These are phyloP conservation scores for Drosophila sucinea DNA, from an alignment of 1,140 invertebrate species.

Conservation along the genomic window DNA sequence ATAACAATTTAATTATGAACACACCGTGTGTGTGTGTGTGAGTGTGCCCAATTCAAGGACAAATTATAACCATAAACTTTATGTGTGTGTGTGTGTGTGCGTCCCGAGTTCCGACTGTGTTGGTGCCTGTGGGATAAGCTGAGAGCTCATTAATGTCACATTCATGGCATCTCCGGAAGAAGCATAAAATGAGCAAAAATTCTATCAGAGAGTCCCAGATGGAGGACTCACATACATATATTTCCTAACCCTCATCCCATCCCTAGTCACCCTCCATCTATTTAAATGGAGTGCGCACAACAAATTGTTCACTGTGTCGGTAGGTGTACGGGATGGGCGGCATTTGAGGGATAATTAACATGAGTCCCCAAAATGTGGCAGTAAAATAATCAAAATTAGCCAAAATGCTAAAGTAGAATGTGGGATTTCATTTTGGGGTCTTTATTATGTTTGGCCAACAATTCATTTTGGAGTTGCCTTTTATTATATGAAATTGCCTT, in stretches of 20 bases:
- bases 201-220: slow-evolving; percentile 59
- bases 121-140: slow-evolving; percentile 70
- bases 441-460: slow-evolving; percentile 27
- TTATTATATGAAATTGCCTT: not conserved
- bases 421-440: slow-evolving; percentile 1
- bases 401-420: slow-evolving; percentile 43
- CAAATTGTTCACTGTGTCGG: slow-evolving; percentile 39
- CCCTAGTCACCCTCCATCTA: slow-evolving; percentile 29
- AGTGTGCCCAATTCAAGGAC: slow-evolving; percentile 61
- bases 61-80: slow-evolving; percentile 72
- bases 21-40: slow-evolving; percentile 22
- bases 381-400: slow-evolving; percentile 80
- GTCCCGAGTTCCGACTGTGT: slow-evolving; percentile 6
- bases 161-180: slow-evolving; percentile 64
- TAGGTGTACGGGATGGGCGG: slow-evolving; percentile 22
- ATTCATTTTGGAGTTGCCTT: slow-evolving; percentile 46
- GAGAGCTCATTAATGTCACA: slow-evolving; percentile 79
- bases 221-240: slow-evolving; percentile 18
- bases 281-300: slow-evolving; percentile 71
- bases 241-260: not conserved
- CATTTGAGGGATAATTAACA: slow-evolving; percentile 65
- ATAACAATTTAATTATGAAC: slow-evolving; percentile 77
- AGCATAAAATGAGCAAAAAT: slow-evolving; percentile 69
- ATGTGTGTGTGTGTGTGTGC: slow-evolving; percentile 24
- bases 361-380: slow-evolving; percentile 48